Evolutionary conservation across 2,113 vertebrate genomes (phyloP), one percentile per base, ranked within the genome.

Genomic region (Notothenia rossii): DNA sequence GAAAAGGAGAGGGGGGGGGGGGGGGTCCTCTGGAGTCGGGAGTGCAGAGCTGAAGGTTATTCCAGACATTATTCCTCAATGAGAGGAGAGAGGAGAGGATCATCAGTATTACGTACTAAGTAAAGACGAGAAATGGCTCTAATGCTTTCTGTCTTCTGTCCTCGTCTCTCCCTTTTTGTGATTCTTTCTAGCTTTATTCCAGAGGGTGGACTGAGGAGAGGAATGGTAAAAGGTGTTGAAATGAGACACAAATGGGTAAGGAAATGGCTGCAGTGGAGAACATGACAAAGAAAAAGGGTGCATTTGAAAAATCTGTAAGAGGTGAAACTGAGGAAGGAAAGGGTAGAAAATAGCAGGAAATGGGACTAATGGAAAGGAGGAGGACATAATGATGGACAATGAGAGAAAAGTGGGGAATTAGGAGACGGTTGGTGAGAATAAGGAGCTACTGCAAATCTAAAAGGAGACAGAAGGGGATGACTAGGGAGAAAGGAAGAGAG

Each of bases 41-140:
- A 60, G 81, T 29, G 79, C 56, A 71, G 54, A 1, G 74, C 64
- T 93, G 86, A 94, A 94, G 93, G 92, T 93, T 91, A 92, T 90
- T 85, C 75, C 73, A 83, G 83, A 85, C 86, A 86, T 91, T 90
- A 89, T 61, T 87, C 75, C 86, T 85, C 75, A 75, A 22, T 74
- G 82, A 84, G 74, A 81, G 61, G 70, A 85, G 77, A 83, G 54
- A 81, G 53, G 62, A 81, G 83, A 80, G 7, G 29, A 70, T 82
- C 51, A 89, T 86, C 71, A 88, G 77, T 67, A 36, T 60, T 70
- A 54, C 55, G 58, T 75, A 75, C 77, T 58, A 60, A 84, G 72
- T 53, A 56, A 72, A 62, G 62, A 85, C 5, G 70, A 75, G 51
- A 12, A 25, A 17, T 36, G 18, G 36, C 70, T 77, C 17, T 56